phyloP scores from a whole-genome alignment of 2,888 invertebrate species.

The Tanytarsus gracilentus region DNA sequence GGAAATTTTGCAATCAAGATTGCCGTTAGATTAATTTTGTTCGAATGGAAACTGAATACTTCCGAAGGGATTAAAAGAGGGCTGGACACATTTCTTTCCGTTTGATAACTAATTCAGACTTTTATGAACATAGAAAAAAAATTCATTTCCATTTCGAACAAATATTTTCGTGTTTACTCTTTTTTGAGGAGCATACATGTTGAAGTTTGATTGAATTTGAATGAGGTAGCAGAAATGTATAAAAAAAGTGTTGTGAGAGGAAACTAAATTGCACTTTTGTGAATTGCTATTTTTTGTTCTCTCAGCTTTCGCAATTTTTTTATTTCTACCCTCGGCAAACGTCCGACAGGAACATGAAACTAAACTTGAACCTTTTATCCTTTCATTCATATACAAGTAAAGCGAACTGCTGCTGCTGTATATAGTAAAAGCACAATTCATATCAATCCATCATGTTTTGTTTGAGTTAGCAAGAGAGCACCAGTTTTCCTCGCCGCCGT shows the following conservation, averaged over 20 bases:
- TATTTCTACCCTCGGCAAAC: background rate
- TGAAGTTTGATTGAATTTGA: constrained; percentile 21
- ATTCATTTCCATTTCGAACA: background rate
- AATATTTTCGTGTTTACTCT: no score
- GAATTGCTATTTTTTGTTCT: background rate
- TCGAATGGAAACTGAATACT: no score
- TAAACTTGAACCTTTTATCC: constrained; percentile 15
- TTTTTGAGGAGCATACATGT: no score
- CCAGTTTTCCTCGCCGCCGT: background rate
- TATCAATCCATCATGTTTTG: constrained; percentile 28
- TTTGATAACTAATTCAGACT: no score
- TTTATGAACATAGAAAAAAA: constrained; percentile 2
- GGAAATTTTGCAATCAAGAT: no score
- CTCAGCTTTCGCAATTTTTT: background rate
- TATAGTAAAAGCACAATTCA: background rate
- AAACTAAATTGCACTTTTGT: constrained; percentile 18
- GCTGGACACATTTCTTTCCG: no score
- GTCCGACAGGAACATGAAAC: constrained; percentile 4
- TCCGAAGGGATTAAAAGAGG: no score
- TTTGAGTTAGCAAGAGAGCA: constrained; percentile 14
- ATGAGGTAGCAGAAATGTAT: constrained; percentile 19
- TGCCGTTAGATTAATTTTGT: no score
- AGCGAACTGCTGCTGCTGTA: background rate
- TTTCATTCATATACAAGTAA: background rate
- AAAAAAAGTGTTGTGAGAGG: background rate